Percentiles rank a stretch among this genome's conserved stretches.
Evolutionary conservation across 2,113 vertebrate genomes (phyloP).

Genomic region (Papio anubis): DNA sequence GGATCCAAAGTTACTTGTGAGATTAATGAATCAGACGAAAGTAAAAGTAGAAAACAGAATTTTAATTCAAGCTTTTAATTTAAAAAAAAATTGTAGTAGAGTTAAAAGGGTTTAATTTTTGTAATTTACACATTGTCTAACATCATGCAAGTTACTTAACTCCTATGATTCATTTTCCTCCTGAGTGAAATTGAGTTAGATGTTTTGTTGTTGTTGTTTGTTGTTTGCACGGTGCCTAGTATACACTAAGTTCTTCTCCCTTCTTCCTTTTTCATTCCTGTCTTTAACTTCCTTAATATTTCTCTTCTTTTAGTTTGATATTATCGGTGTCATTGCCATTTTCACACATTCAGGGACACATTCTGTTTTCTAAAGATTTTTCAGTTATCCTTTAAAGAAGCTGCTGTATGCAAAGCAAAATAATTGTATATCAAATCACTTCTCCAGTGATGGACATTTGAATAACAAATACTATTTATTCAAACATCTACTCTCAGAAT

Average conservation of each 20-base stretch:
- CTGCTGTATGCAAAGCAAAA: neutral
- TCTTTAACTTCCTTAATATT: neutral
- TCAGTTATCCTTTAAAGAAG: neutral
- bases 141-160: neutral
- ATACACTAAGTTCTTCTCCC: neutral
- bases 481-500: neutral
- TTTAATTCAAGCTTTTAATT: constrained; percentile 46
- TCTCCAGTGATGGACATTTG: neutral
- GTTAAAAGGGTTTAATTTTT: neutral
- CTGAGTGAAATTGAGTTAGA: neutral
- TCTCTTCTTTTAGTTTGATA: neutral
- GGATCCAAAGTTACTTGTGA: constrained; percentile 55
- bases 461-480: constrained; percentile 14
- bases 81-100: neutral
- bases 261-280: neutral
- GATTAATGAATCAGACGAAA: constrained; percentile 58
- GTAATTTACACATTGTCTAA: neutral
- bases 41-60: constrained; percentile 38
- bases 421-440: neutral
- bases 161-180: neutral
- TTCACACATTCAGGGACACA: neutral
- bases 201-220: neutral
- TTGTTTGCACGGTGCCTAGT: neutral
- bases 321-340: neutral
- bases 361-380: neutral